Base-by-base conservation (phyloP, 2,797 vertebrate genomes). In the Cossypha niveicapilla region DNA sequence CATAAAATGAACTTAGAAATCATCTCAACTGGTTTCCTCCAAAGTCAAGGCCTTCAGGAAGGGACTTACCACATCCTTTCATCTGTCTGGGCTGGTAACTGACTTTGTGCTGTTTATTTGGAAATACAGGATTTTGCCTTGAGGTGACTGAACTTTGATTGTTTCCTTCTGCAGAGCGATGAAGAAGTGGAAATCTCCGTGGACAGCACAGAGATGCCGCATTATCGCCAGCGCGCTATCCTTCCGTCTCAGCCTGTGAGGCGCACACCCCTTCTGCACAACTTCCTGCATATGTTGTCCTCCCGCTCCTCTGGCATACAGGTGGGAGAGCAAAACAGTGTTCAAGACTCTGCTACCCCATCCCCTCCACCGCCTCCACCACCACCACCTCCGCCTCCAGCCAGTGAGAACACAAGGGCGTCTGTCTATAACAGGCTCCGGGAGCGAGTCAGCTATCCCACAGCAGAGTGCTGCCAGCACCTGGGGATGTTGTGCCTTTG, bases 271-370 rank as follows among this genome's bases (percentile, higher is more conserved):
- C 99, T 99, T 90, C 98, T 99, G 67, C 99, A 99, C 98, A 99
- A 99, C 98, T 99, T 99, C 97, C 98, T 99, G 93, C 99, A 99
- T 98, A 99, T 99, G 98, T 97, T 99, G 96, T 99, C 99, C 30
- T 99, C 99, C 30, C 99, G 99, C 92, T 99, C 98, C 32, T 98
- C 99, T 5, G 98, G 98, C 85, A 98, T 98, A 81, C 98, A 98
- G 97, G 96, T 98, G 95, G 98, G 98, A 97, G 98, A 98, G 97
- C 98, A 98, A 98, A 98, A 98, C 93, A 97, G 97, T 96, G 97
- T 98, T 96, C 98, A 98, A 97, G 98, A 98, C 97, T 98, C 98
- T 83, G 97, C 98, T 95, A 98, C 97, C 95, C 98, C 98, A 96
- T 98, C 98, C 95, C 98, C 97, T 24, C 98, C 98, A 88, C 98